These are phyloP conservation scores for Chiropotes sagulatus DNA, from an alignment of 2,797 vertebrate species.

Conservation along the genomic window DNA sequence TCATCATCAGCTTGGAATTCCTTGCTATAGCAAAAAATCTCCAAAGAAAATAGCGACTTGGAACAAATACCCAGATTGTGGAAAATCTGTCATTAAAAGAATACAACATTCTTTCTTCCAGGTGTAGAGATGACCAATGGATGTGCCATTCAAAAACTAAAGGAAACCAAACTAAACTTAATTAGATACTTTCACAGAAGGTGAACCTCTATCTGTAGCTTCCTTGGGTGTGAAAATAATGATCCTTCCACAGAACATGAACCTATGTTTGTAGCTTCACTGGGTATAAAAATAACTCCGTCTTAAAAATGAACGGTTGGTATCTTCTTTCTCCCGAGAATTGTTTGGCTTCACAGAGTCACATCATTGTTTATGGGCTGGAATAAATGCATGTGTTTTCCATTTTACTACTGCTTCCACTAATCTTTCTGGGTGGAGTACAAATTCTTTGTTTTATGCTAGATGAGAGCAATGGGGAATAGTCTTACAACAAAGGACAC, in stretches of 20 bases:
- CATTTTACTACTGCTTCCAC: background rate
- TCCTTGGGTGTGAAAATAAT: background rate
- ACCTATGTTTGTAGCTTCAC: background rate
- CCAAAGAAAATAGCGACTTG: background rate
- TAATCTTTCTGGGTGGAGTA: background rate
- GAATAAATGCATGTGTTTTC: background rate
- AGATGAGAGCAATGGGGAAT: background rate
- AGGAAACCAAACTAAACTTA: background rate
- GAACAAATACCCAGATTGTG: constrained; percentile 55
- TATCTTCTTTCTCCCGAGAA: background rate
- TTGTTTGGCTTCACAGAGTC: background rate
- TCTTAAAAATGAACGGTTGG: background rate
- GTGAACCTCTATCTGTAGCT: background rate
- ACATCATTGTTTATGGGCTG: background rate
- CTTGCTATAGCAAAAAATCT: constrained; percentile 31
- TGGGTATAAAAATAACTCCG: background rate
- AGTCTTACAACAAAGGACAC: background rate
- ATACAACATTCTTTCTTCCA: background rate
- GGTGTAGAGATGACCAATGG: background rate
- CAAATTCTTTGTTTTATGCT: background rate
- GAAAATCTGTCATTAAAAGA: background rate
- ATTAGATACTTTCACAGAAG: background rate
- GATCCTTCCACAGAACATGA: background rate
- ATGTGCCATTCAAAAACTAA: background rate
- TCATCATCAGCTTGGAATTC: constrained; percentile 66